Base-by-base conservation (phyloP, 2,113 vertebrate genomes). In the Stegostoma tigrinum region DNA sequence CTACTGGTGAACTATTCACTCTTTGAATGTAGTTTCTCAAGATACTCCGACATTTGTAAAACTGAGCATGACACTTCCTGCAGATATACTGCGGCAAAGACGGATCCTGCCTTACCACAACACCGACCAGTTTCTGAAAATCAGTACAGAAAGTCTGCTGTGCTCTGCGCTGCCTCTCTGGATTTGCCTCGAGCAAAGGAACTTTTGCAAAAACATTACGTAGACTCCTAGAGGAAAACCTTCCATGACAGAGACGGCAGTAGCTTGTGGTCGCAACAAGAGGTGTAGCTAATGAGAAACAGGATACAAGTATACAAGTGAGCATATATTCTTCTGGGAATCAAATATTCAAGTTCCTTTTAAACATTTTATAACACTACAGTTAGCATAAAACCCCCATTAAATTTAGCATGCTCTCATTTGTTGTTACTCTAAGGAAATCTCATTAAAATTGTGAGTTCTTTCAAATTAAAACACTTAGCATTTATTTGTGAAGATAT, bases 231-330 rank as follows among this genome's bases (percentile, higher is more conserved):
- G 98, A 97, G 1, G 99, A 99, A 96, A 99, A 99, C 97, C 98
- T 98, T 0, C 99, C 99, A 0, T 99, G 99, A 97, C 99, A 99
- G 52, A 99, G 98, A 15, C 99, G 98, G 90, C 99, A 99, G 96
- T 98, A 96, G 0, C 98, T 98, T 0, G 98, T 97, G 96, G 97
- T 97, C 30, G 98, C 94, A 3, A 97, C 95, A 91, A 98, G 96
- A 96, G 97, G 96, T 0, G 96, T 72, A 64, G 97, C 98, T 98
- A 96, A 55, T 61, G 66, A 91, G 67, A 91, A 96, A 87, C 6
- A 45, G 91, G 72, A 52, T 66, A 83, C 23, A 86, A 38, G 66
- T 64, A 78, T 64, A 83, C 15, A 95, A 95, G 34, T 80, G 10
- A 80, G 38, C 38, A 64, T 38, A 83, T 27, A 80, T 5, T 85